Conservation (phyloP, 2,797 vertebrate species). For the Gadopsis bispinosus region DNA sequence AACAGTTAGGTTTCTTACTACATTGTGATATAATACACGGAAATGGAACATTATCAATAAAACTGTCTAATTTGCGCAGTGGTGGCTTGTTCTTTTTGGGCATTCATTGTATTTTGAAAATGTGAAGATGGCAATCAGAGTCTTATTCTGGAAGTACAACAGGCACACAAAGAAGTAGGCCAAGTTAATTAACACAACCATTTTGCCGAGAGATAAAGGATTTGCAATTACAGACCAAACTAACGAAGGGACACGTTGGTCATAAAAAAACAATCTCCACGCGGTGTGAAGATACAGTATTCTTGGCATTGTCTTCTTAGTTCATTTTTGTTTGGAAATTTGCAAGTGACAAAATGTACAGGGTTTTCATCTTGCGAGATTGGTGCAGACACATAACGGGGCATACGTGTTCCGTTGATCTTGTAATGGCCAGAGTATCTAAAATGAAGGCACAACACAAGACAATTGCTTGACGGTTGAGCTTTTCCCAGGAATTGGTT, state of each 20-base stretch:
- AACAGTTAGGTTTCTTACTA: background rate
- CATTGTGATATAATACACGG: background rate
- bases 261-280: background rate
- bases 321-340: background rate
- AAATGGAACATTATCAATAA: background rate
- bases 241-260: background rate
- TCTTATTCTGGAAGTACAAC: constrained; percentile 3
- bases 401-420: background rate
- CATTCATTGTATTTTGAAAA: background rate
- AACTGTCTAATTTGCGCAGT: constrained; percentile 1
- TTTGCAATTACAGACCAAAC: background rate
- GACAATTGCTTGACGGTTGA: constrained; percentile 37
- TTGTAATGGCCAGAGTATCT: background rate
- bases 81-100: background rate
- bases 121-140: constrained; percentile 10
- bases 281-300: too few relatives aligned
- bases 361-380: background rate
- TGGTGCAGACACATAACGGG: background rate
- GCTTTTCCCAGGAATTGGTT: background rate
- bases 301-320: background rate
- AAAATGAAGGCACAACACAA: constrained; percentile 11
- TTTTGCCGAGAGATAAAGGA: background rate
- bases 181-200: constrained; percentile 11
- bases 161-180: background rate
- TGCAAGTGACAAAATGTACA: background rate